phyloP scores from a whole-genome alignment of 2,888 invertebrate species.

The Clivina fossor region DNA sequence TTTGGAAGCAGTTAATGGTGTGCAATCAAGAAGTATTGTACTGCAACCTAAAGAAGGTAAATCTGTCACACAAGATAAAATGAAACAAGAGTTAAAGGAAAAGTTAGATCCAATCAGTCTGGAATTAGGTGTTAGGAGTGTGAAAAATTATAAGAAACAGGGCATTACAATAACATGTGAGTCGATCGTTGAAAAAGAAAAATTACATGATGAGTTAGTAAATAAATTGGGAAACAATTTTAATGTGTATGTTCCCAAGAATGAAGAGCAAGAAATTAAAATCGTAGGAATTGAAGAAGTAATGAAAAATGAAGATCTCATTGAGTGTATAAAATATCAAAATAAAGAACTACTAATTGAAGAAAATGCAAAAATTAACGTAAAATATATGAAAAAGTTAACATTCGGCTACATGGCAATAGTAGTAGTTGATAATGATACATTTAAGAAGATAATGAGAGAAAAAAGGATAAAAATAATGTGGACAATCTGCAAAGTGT shows the following conservation, averaged over 20 bases:
- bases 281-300: background rate
- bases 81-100: conserved; percentile 3
- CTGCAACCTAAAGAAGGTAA: conserved; percentile 4
- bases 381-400: background rate
- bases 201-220: background rate
- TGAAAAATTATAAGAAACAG: background rate
- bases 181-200: background rate
- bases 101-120: background rate
- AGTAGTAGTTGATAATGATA: background rate
- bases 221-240: background rate
- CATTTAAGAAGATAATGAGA: background rate
- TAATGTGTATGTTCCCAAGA: background rate
- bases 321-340: background rate
- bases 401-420: background rate
- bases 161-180: conserved; percentile 1
- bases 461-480: background rate
- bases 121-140: background rate
- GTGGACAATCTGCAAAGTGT: too few species aligned
- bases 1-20: background rate
- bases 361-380: background rate
- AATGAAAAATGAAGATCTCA: background rate
- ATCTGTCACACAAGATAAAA: background rate
- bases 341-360: background rate
- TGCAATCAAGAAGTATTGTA: conserved; percentile 1
- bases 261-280: background rate